These are phyloP conservation scores for Liasis olivaceus DNA, from an alignment of 2,797 vertebrate species.

Conservation along the genomic window DNA sequence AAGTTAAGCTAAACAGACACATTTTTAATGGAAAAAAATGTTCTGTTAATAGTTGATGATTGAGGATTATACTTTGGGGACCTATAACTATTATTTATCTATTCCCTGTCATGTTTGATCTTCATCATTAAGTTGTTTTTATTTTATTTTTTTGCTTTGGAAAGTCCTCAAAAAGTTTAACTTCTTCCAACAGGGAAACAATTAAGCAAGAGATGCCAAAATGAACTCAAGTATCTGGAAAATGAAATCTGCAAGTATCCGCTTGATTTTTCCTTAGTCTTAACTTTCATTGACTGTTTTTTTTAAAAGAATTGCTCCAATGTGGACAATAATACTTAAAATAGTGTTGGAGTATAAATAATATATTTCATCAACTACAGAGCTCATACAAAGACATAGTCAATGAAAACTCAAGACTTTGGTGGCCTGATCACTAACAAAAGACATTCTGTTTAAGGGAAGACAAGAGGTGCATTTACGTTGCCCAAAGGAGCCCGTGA, in stretches of 20 bases:
- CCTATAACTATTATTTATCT: not conserved
- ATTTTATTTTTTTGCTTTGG: slow-evolving; percentile 20
- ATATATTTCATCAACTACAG: not conserved
- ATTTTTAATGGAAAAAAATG: not conserved
- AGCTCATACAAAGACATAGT: slow-evolving; percentile 45
- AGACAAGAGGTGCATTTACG: slow-evolving; percentile 86
- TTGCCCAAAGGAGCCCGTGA: slow-evolving; percentile 91
- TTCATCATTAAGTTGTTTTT: slow-evolving; percentile 33
- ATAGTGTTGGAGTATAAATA: slow-evolving; percentile 24
- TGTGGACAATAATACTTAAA: slow-evolving; percentile 12
- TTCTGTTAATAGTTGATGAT: not conserved
- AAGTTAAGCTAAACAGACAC: not conserved
- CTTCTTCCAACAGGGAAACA: slow-evolving; percentile 90
- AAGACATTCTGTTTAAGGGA: slow-evolving; percentile 85
- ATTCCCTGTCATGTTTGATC: not conserved
- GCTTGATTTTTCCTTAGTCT: slow-evolving; percentile 48
- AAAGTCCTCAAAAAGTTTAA: slow-evolving; percentile 65
- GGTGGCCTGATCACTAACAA: slow-evolving; percentile 70
- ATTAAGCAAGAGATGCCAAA: slow-evolving; percentile 94
- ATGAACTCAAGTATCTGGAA: slow-evolving; percentile 85
- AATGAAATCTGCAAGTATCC: slow-evolving; percentile 93
- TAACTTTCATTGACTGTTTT: slow-evolving; percentile 73
- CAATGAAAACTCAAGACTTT: slow-evolving; percentile 69
- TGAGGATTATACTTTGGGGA: not conserved
- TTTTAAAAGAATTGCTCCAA: slow-evolving; percentile 36